Base-by-base conservation (phyloP, 2,113 vertebrate genomes). In the Natator depressus region DNA sequence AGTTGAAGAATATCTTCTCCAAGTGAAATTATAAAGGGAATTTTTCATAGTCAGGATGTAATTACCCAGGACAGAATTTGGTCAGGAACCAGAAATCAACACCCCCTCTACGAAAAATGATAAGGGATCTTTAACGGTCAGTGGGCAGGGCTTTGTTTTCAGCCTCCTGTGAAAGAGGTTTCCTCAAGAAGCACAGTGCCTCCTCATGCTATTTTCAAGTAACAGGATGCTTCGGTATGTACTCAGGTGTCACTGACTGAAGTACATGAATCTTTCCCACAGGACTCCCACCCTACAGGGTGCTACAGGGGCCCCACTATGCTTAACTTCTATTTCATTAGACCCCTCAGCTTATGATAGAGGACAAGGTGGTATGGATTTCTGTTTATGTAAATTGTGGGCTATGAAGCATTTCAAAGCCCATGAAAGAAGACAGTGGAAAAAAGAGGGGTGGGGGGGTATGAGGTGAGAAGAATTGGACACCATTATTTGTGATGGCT, bases 381-480 rank as follows among this genome's bases (percentile, higher is more conserved):
- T 94, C 14, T 94, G 7, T 85, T 78, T 78, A 76, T 87, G 85
- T 20, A 93, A 92, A 93, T 25, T 5, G 2, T 59, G 12, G 59
- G 14, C n/a, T 96, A 51, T 84, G 90, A 93, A 75, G 46, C 10
- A 80, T 85, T 85, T 81, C 46, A 91, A 54, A 17, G 6, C 72
- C 82, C 62, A 80, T 79, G 31, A 79, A 65, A 62, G 55, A 54
- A 92, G 3, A 14, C 80, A 35, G 11, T 6, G 13, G 46, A 46
- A 31, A 24, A 2, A 84, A 55, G 24, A 2, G 42, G 1, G 0
- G 0, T 1, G 3, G 35, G n/a, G n/a, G 3, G 35, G 31, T 3
- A 4, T 72, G 90, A 1, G 0, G 38, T 50, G 35, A 82, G 50
- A 57, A n/a, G 62, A 95, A 42, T 38, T 47, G 59, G 65, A 89